Base-by-base conservation (phyloP, 2,113 vertebrate genomes). In the Leptodactylus fuscus region DNA sequence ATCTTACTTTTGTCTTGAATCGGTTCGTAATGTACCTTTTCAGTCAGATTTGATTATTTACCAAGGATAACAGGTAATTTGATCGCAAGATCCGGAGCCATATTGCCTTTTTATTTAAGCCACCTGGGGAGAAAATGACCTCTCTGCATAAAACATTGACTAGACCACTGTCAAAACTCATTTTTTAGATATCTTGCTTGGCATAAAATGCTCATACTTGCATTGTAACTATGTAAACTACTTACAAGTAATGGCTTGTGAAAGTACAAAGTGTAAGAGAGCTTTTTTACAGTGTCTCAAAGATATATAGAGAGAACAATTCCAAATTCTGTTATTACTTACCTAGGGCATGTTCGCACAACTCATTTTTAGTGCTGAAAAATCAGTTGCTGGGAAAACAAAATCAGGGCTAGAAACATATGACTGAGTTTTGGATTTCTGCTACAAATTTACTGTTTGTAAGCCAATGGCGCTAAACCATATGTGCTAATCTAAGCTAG, bases 11-110 rank as follows among this genome's bases (percentile, higher is more conserved):
- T 53, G 51, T 51, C 46, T 55, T 76, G 55, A 76, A 67, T 77
- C 22, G 77, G 24, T 62, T 84, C 70, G 49, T 67, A 84, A 53
- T 85, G 74, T 79, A 78, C 74, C 48, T 70, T 48, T 85, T 24
- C 48, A 53, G 75, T 71, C 83, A 85, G 29, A 73, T 73, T 32
- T 85, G 83, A 80, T 85, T 85, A 85, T 76, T 80, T 80, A 85
- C 44, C 65, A 80, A 46, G 71, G 20, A 80, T 80, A 85, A 70
- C 34, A 67, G 62, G 48, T 55, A 85, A 85, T 69, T 51, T 77
- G 62, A 79, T 78, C 73, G 51, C 20, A 69, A 34, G 24, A 78
- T 67, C 18, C 29, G 62, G 62, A 53, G 34, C 58, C 74, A 78
- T 48, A 49, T 77, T 78, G 55, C 29, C 55, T 65, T 67, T 77